Percentiles rank a stretch among this genome's conserved stretches.
phyloP scores from a whole-genome alignment of 1,140 invertebrate genomes.

The Sinonovacula constricta region DNA sequence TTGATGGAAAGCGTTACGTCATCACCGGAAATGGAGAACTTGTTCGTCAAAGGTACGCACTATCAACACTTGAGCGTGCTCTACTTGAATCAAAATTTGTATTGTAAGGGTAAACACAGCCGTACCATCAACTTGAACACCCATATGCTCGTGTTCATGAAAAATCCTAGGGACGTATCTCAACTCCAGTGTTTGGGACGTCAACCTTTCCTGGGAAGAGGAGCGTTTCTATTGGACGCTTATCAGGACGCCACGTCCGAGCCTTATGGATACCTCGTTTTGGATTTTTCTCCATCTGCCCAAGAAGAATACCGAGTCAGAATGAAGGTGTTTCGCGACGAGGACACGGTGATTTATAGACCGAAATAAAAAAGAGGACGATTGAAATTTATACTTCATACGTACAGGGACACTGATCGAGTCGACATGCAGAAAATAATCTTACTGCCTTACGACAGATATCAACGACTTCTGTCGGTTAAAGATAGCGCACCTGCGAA shows the following conservation, averaged over 20 bases:
- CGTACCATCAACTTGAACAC: no score
- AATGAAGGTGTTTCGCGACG: conserved; percentile 16
- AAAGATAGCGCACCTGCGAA: no score
- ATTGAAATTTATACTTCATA: no score
- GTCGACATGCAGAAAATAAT: no score
- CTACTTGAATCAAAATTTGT: no score
- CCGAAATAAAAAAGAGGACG: not conserved
- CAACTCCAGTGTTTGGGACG: conserved; percentile 11
- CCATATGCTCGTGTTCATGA: no score
- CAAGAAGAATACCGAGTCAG: conserved; percentile 17
- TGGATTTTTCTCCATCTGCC: conserved; percentile 21
- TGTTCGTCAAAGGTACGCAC: conserved; percentile 36
- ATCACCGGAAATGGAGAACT: conserved; percentile 22
- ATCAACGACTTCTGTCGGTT: conserved; percentile 11
- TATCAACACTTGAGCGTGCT: conserved; percentile 23
- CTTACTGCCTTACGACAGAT: conserved; percentile 23
- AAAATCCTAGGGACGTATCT: no score
- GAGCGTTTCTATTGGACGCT: conserved; percentile 22
- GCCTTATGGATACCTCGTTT: conserved; percentile 26
- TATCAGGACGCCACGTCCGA: conserved; percentile 19
- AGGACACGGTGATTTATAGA: conserved; percentile 34
- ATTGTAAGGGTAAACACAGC: conserved; percentile 22
- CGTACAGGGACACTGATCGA: no score
- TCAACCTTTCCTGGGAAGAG: conserved; percentile 20
- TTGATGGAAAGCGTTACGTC: conserved; percentile 22